Percentiles rank a stretch among this genome's conserved stretches.
These are phyloP conservation scores for Streptopelia turtur DNA, from an alignment of 2,797 vertebrate genomes.

Conservation along the genomic window DNA sequence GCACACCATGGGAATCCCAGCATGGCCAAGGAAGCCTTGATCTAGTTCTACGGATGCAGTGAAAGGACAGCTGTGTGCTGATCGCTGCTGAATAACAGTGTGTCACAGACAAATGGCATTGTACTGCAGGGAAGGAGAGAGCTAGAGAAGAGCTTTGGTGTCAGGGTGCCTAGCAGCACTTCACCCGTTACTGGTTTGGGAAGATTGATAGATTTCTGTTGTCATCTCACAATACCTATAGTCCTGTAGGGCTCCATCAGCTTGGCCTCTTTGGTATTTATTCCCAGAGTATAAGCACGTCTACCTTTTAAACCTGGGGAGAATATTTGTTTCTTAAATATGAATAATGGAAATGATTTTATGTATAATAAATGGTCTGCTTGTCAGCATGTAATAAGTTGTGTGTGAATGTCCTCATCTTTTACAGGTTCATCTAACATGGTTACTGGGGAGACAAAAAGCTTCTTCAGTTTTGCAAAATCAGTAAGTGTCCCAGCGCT, in stretches of 20 bases:
- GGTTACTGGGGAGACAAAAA: conserved; percentile 99
- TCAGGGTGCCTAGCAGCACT: not conserved
- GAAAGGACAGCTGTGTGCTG: not conserved
- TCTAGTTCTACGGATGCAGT: not conserved
- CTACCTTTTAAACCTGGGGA: not conserved
- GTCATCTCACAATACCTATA: not conserved
- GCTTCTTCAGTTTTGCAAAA: conserved; percentile 99
- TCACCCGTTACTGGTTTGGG: not conserved
- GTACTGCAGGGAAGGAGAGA: not conserved
- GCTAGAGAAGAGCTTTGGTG: not conserved
- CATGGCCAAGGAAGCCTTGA: not conserved
- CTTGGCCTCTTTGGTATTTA: not conserved
- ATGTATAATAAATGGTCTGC: not conserved
- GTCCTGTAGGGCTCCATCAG: not conserved
- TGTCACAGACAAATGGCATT: not conserved
- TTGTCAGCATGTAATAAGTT: not conserved
- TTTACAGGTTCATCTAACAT: conserved; percentile 97
- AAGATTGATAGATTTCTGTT: not conserved
- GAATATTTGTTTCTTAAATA: not conserved
- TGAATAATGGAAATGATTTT: not conserved
- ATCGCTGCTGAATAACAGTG: not conserved
- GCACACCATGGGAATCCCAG: not conserved
- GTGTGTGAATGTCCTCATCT: not conserved
- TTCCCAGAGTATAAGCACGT: not conserved
- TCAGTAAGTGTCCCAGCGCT: conserved; percentile 87